phyloP scores from a whole-genome alignment of 2,888 invertebrate genomes.

The Slavum lentiscoides region DNA sequence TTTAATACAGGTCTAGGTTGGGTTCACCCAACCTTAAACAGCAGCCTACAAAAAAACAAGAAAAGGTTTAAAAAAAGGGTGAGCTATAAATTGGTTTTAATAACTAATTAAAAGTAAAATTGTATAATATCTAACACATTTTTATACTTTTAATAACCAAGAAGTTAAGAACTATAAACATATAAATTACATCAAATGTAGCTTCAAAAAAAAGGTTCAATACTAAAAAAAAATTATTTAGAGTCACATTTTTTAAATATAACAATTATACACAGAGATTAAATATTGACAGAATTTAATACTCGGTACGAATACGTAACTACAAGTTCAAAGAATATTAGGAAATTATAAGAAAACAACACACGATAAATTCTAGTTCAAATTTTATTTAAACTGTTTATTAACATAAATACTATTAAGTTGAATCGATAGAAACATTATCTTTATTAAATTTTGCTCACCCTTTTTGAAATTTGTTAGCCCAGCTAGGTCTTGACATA shows the following conservation, averaged over 20 bases:
- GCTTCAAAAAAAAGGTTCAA: not conserved
- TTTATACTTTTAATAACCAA: not conserved
- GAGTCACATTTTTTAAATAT: not conserved
- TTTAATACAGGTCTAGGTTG: conserved; percentile 44
- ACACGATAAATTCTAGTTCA: not conserved
- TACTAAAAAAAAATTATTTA: not conserved
- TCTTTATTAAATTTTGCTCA: conserved; percentile 36
- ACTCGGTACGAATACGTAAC: not conserved
- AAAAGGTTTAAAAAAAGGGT: conserved; percentile 40
- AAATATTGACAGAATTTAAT: conserved; percentile 4
- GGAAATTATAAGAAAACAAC: not conserved
- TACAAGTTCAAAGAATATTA: not conserved
- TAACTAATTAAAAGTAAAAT: conserved; percentile 3
- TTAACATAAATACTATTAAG: conserved; percentile 6
- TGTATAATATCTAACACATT: conserved; percentile 4
- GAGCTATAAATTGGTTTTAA: conserved; percentile 23
- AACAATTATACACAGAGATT: not conserved
- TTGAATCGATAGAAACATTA: conserved; percentile 9
- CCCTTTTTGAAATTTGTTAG: conserved; percentile 50
- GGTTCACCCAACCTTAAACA: conserved; percentile 49
- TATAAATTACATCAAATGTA: not conserved
- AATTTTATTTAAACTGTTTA: not conserved
- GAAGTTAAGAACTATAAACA: not conserved
- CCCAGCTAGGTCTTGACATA: conserved; percentile 41
- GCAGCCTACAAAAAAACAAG: conserved; percentile 32